Evolutionary conservation across 2,113 vertebrate genomes (phyloP).

Genomic region (Enhydra lutris): DNA sequence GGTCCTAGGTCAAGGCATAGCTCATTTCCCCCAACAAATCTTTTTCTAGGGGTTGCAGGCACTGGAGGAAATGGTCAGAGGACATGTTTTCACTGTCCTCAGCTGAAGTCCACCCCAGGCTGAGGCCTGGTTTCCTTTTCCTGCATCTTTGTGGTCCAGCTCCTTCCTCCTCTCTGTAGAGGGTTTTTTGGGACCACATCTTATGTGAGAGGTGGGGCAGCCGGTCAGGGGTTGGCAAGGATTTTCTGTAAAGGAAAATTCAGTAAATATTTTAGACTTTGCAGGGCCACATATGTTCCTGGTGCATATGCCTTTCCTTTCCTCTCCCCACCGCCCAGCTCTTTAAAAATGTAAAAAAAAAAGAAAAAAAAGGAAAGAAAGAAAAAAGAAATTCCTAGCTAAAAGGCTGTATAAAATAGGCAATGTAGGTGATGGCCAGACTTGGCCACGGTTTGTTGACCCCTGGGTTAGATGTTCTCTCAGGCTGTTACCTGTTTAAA

Average conservation of each 20-base stretch:
- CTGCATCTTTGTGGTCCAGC: background rate
- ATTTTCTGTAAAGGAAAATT: background rate
- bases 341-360: background rate
- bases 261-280: background rate
- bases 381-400: background rate
- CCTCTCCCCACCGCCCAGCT: rapidly evolving
- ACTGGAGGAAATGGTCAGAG: background rate
- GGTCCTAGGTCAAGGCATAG: background rate
- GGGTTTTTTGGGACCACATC: background rate
- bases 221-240: background rate
- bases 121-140: background rate
- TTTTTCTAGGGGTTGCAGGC: background rate
- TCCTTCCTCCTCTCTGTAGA: background rate
- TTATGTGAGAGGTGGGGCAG: background rate
- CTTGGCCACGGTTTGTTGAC: background rate
- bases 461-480: background rate
- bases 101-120: background rate
- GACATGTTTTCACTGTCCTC: background rate
- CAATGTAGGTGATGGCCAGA: too few species aligned
- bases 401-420: background rate
- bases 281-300: background rate
- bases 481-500: background rate
- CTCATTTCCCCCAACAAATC: background rate
- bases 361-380: background rate
- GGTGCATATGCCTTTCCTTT: background rate